Percentiles rank a stretch among this genome's conserved stretches.
phyloP scores from a whole-genome alignment of 2,888 invertebrate species.

The Pandemis heparana region DNA sequence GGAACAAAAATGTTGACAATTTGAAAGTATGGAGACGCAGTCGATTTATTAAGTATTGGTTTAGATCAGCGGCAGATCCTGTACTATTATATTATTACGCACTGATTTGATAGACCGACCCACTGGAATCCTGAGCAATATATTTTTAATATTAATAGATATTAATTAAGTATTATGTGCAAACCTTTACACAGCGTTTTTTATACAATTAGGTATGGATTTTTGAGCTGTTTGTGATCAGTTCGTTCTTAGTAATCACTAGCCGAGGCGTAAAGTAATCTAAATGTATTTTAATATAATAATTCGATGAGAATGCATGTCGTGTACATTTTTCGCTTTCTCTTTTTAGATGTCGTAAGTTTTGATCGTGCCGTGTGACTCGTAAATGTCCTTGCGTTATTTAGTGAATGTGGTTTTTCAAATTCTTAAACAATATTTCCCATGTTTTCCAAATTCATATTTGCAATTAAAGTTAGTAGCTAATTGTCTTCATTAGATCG shows the following conservation, averaged over 20 bases:
- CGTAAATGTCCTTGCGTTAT: slow-evolving; percentile 66
- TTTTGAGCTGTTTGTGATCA: slow-evolving; percentile 75
- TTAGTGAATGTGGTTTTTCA: slow-evolving; percentile 74
- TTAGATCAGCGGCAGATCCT: slow-evolving; percentile 34
- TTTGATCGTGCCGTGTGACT: slow-evolving; percentile 72
- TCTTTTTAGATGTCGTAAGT: slow-evolving; percentile 77
- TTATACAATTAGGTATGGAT: slow-evolving; percentile 75
- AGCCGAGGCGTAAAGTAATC: slow-evolving; percentile 59
- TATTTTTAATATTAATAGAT: slow-evolving; percentile 77
- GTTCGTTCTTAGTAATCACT: slow-evolving; percentile 71
- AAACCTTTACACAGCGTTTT: slow-evolving; percentile 75
- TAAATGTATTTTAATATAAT: slow-evolving; percentile 54
- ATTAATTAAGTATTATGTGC: slow-evolving; percentile 78
- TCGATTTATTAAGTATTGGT: slow-evolving; percentile 38
- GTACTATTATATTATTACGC: slow-evolving; percentile 59
- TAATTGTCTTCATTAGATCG: slow-evolving; percentile 49
- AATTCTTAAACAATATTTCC: slow-evolving; percentile 63
- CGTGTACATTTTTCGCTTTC: slow-evolving; percentile 73
- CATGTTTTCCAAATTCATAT: slow-evolving; percentile 49
- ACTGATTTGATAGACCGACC: slow-evolving; percentile 82
- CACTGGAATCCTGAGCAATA: slow-evolving; percentile 83
- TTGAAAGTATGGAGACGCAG: slow-evolving; percentile 45
- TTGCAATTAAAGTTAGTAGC: slow-evolving; percentile 50
- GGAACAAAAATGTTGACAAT: slow-evolving; percentile 57
- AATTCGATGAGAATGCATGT: slow-evolving; percentile 67